Evolutionary conservation across 1,140 invertebrate genomes (phyloP), one percentile per base, ranked within the genome.

Genomic region (Rhyacophila brunnea): DNA sequence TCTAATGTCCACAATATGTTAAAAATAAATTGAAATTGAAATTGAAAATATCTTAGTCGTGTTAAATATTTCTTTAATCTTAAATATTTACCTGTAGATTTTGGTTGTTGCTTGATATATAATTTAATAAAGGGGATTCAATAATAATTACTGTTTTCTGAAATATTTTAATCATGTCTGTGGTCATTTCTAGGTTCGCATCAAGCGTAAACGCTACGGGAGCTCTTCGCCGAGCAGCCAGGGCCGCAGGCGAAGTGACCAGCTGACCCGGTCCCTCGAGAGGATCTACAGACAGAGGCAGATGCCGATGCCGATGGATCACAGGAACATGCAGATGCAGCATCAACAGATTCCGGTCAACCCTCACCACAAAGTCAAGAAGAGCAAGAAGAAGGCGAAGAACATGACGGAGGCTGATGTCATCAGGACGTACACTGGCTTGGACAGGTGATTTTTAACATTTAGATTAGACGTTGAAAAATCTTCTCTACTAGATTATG

Each of bases 361-460:
- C 23, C 20, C 32, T 2, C 7, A 1, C 6, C 40, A 44, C 10
- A 44, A 60, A 14, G 52, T 55, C 20, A 59, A 55, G 47, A 45
- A 38, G 45, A 55, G 50, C 19, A 59, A 59, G 40, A 46, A 51
- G 9, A 52, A 52, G 32, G n/a, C 48, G n/a, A 58, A 53, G 23
- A 32, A 62, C 28, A 48, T 75, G n/a, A 73, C 74, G 2, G 77
- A 80, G 35, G 76, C 77, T 40, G 81, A 83, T 44, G 77, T 86
- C n/a, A 79, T 77, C 43, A 71, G 75, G 45, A 85, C 83, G 0
- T 85, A 86, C 71, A 85, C 83, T 4, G 84, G 84, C 0, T 68
- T 85, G 28, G 84, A 86, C 68, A 78, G 74, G 74, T 77, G 35
- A 48, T 40, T 15, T 5, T 28, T 28, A 5, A 28, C n/a, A n/a